These are phyloP conservation scores for Dicerorhinus sumatrensis DNA, from an alignment of 2,113 vertebrate genomes.

Conservation along the genomic window DNA sequence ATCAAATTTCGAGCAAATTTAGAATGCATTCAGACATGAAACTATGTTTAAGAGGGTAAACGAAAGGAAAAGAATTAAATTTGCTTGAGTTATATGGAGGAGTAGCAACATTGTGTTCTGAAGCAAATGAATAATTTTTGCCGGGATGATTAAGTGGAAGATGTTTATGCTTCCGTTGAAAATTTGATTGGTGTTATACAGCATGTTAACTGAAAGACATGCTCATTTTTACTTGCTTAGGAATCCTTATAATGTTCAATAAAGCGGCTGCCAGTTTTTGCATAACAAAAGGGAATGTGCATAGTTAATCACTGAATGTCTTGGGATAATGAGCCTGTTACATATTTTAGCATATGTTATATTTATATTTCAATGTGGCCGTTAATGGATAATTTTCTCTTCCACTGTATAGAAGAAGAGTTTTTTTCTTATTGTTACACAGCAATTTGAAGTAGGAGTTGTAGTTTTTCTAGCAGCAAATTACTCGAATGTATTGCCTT, in stretches of 20 bases:
- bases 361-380: slow-evolving; percentile 76
- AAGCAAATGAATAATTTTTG: slow-evolving; percentile 68
- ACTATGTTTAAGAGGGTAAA: slow-evolving; percentile 31
- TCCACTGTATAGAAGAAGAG: not conserved
- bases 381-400: slow-evolving; percentile 78
- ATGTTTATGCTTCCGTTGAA: slow-evolving; percentile 75
- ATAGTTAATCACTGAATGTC: slow-evolving; percentile 74
- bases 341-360: slow-evolving; percentile 79
- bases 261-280: slow-evolving; percentile 78
- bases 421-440: slow-evolving; percentile 26
- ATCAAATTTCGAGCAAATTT: slow-evolving; percentile 16
- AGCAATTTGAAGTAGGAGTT: slow-evolving; percentile 39
- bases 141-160: slow-evolving; percentile 67
- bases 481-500: not conserved
- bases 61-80: slow-evolving; percentile 51
- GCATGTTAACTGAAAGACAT: slow-evolving; percentile 74
- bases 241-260: slow-evolving; percentile 59
- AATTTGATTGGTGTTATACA: slow-evolving; percentile 74
- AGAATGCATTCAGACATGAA: slow-evolving; percentile 36
- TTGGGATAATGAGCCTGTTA: slow-evolving; percentile 70
- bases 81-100: not conserved
- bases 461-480: not conserved
- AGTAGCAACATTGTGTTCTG: slow-evolving; percentile 41
- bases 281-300: slow-evolving; percentile 70
- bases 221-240: slow-evolving; percentile 73